phyloP scores from a whole-genome alignment of 2,888 invertebrate species.

The Caenorhabditis macrosperma region DNA sequence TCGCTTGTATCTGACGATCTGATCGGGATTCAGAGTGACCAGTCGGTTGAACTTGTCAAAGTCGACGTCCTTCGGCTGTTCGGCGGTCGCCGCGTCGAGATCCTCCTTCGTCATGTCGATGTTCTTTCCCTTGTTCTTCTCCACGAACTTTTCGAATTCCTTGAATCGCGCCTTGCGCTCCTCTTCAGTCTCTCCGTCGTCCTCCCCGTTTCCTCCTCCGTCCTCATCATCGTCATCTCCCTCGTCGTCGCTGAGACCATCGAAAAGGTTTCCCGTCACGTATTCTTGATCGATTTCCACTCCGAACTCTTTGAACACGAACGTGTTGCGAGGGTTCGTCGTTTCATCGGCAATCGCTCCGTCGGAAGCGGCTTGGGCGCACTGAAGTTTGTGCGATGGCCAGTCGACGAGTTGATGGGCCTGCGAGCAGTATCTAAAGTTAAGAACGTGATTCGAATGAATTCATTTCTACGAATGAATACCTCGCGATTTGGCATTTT shows the following conservation, averaged over 20 bases:
- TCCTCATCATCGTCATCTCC: constrained; percentile 62
- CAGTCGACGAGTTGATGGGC: constrained; percentile 91
- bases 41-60: constrained; percentile 87
- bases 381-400: constrained; percentile 87
- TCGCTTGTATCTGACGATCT: constrained; percentile 84
- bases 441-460: too few relatives aligned
- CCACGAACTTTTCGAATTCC: constrained; percentile 83
- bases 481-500: constrained; percentile 85
- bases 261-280: constrained; percentile 64
- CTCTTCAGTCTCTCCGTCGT: constrained; percentile 63
- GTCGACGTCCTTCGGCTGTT: constrained; percentile 84
- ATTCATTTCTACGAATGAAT: too few relatives aligned
- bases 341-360: constrained; percentile 15
- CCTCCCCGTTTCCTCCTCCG: constrained; percentile 4
- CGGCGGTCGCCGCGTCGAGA: constrained; percentile 63
- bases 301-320: constrained; percentile 81
- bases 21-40: constrained; percentile 87
- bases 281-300: constrained; percentile 80
- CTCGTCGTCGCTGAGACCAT: constrained; percentile 69
- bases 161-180: constrained; percentile 81
- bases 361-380: constrained; percentile 69
- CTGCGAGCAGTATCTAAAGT: constrained; percentile 86
- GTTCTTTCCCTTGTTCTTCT: constrained; percentile 63
- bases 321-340: constrained; percentile 60
- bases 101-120: constrained; percentile 63